Base-by-base conservation (phyloP, 2,797 vertebrate genomes). In the Sciurus carolinensis region DNA sequence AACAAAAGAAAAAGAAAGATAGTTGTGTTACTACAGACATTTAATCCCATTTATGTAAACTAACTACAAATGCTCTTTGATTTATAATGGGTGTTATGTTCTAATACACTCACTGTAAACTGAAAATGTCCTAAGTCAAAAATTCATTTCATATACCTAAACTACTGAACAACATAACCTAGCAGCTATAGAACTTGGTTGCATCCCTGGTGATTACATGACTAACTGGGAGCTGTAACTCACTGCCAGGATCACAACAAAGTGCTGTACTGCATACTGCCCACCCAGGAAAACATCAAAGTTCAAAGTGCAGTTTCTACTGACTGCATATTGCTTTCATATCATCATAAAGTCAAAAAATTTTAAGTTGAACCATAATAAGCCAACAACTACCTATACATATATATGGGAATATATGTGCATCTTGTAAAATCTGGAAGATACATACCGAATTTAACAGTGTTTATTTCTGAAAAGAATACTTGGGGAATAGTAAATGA, bases 381-480 rank as follows among this genome's bases (percentile, higher is more conserved):
- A 13, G 28, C 18, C 59, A 66, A 33, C 24, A 39, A 36, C n/a
- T 22, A 39, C 36, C 33, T 80, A 33, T 72, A 44, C 54, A 47
- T 54, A 67, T 15, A 50, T 8, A 54, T 59, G 36, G 10, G 15
- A 66, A 22, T 66, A 59, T 17, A 52, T 4, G 13, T 33, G 12
- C 20, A 50, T 79, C 77, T 87, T 44, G 91, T 91, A 30, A 50
- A 83, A 79, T 83, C 28, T 69, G 42, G 30, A 84, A 50, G 22
- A 69, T 75, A 87, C 39, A 91, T 33, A 82, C 11, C 50, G 83
- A 87, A 84, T n/a, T 69, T 30, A 71, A 47, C 42, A 71, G 75
- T 52, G 81, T 28, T 39, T 94, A 80, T 52, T 91, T 94, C 15
- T 82, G 8, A 52, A 64, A 95, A 88, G 52, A 87, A 88, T 57